Evolutionary conservation across 2,888 invertebrate genomes (phyloP), one percentile per base, ranked within the genome.

Genomic region (Chironomus riparius): DNA sequence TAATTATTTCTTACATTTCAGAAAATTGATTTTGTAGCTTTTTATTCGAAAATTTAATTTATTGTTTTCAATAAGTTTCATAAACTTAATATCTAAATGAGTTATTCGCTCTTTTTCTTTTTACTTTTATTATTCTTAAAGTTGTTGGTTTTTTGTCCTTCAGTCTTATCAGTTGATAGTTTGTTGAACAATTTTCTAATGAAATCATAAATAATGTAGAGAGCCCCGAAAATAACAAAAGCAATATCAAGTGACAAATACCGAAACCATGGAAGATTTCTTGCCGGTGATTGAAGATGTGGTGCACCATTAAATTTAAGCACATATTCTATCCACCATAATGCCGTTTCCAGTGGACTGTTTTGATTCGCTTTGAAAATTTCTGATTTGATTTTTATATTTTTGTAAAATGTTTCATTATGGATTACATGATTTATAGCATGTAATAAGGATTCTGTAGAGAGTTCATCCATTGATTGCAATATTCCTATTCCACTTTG

Each of bases 401-500:
- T 76, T 69, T 68, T 1, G 13, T 50, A 56, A 47, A 56, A 69
- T 18, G 38, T 76, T 28, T n/a, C 21, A 70, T 70, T 61, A 5
- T 12, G 28, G 0, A 69, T 13, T 3, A 82, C 77, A 76, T 79
- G 77, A 76, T 81, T 79, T 47, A 85, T 76, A 2, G 82, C 82
- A 6, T 77, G 76, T 50, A 79, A 80, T 12, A 84, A 76, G 2
- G 76, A 79, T 5, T 81, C 77, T 56, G 81, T 82, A 3, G 79
- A 80, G 13, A 85, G 78, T 6, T 81, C 78, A 2, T 28, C 28
- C 76, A 81, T 82, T 3, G 80, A 76, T n/a, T 85, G 38, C 4
- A 81, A 77, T 13, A 83, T 71, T 0, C 83, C 85, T 12, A 80
- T 81, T 4, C 85, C 85, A 68, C 81, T 80, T 2, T 80, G 78